Evolutionary conservation across 2,888 invertebrate species (phyloP), one percentile per base, ranked within the genome.

Genomic region (Sipunculus nudus): DNA sequence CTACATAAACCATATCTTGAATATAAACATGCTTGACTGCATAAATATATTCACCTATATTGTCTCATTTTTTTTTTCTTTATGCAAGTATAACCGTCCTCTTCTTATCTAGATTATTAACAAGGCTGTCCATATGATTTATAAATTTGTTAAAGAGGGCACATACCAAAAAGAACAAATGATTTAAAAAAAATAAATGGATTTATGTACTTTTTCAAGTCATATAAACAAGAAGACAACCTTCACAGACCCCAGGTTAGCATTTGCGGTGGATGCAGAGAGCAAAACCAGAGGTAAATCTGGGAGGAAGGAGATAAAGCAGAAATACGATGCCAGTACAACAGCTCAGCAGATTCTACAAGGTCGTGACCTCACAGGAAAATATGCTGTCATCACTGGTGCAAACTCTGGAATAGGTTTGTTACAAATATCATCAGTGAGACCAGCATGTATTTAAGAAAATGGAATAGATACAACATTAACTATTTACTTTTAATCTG

Each of bases 201-300:
- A 53, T 53, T 38, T n/a, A 6, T 5, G 5, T 50, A 10, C 19
- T 2, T 47, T 26, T 72, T 74, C 6, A 68, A 85, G 85, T 70
- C 90, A 90, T 72, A 88, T 89, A 71, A 92, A 92, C 76, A 88
- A 90, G 45, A 88, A 89, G 61, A 92, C 90, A 32, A 94, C 95
- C 0, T 92, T 91, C 76, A 90, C 92, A 0, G 96, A 97, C 85
- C 96, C 97, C 2, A 87, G 96, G 64, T 84, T 96, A 64, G 96
- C 96, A 0, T 97, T 95, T 86, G 93, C 96, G 26, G 75, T 78
- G 40, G 74, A 21, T 54, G 68, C 73, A 38, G 73, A 73, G 25
- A 63, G 65, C 26, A 32, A 16, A 46, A 53, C 60, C 25, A 60
- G 61, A 26, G 59, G 47, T 21, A 16, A 31, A n/a, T 41, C 23